Evolutionary conservation across 2,113 vertebrate genomes (phyloP), one percentile per base, ranked within the genome.

Genomic region (Perca schrenkii): DNA sequence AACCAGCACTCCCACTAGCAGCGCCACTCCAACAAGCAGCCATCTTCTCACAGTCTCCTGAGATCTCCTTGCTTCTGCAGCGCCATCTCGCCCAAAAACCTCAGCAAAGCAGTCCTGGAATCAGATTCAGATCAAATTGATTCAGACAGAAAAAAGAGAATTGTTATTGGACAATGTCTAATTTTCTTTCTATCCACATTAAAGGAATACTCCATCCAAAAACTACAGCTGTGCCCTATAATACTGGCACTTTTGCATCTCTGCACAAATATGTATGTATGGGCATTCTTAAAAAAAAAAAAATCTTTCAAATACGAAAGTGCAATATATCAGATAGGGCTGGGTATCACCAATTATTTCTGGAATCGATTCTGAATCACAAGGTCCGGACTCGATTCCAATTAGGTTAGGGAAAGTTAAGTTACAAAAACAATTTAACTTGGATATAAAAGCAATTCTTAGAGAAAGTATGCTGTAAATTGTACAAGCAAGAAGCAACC

Each of bases 101-200:
- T 91, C 79, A 31, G 88, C 92, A 62, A 95, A 95, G 74, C 56
- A 58, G 58, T 88, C 89, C 93, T 95, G 77, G 5, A 67, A 79
- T 19, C 10, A 56, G 25, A 57, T 12, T 34, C 1, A 56, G 25
- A 57, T 12, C 68, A 47, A 50, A 25, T 34, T 19, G 0, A 31
- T 46, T 13, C 7, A 49, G 15, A 53, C 2, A 46, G 11, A 14
- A 16, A 53, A 7, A 46, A 8, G 34, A 46, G 8, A 3, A 14
- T 50, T 65, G 16, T 68, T 47, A 49, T 16, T 17, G 21, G 43
- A 21, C 17, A 31, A 22, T 11, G 3, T 22, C 11, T 16, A 8
- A 2, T 8, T 28, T 65, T 47, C 15, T 49, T 34, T 19, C 1
- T 7, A 49, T 28, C 17, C 19, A 28, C 21, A 22, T 25, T 8